Evolutionary conservation across 1,140 invertebrate species (phyloP).

Genomic region (Anagrus nilaparvatae): DNA sequence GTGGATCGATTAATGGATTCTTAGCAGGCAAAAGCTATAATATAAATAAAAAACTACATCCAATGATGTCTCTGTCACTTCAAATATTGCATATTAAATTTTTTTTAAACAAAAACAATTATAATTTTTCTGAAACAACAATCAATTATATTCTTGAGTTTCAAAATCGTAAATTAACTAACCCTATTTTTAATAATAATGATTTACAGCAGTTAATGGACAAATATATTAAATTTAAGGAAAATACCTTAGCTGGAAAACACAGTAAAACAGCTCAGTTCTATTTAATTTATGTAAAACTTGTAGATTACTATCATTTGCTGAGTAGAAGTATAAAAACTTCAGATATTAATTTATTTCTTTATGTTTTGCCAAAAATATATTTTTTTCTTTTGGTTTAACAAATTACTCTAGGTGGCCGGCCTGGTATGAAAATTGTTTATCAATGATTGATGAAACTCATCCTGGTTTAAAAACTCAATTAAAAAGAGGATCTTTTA

Average conservation of each 20-base stretch:
- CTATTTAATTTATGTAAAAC: constrained; percentile 17
- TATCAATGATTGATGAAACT: constrained; percentile 15
- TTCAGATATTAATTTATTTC: constrained; percentile 16
- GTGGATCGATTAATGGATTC: no score
- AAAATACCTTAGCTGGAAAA: constrained; percentile 10
- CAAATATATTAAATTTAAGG: background rate
- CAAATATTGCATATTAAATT: no score
- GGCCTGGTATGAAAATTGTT: constrained; percentile 14
- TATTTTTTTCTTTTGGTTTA: constrained; percentile 29
- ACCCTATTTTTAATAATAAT: background rate
- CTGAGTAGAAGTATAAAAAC: constrained; percentile 19
- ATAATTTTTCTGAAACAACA: no score
- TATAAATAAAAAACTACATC: no score
- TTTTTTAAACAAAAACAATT: no score
- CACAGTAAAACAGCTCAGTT: constrained; percentile 20
- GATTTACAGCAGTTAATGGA: constrained; percentile 2
- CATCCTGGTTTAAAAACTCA: constrained; percentile 18
- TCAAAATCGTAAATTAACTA: background rate
- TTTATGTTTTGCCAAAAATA: constrained; percentile 22
- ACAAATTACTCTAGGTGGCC: constrained; percentile 25
- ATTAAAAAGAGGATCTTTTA: constrained; percentile 17
- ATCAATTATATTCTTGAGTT: no score
- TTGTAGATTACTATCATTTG: constrained; percentile 17
- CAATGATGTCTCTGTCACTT: no score
- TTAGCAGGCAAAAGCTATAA: no score